These are phyloP conservation scores for Physocephala rufipes DNA, from an alignment of 2,888 invertebrate species.

Conservation along the genomic window DNA sequence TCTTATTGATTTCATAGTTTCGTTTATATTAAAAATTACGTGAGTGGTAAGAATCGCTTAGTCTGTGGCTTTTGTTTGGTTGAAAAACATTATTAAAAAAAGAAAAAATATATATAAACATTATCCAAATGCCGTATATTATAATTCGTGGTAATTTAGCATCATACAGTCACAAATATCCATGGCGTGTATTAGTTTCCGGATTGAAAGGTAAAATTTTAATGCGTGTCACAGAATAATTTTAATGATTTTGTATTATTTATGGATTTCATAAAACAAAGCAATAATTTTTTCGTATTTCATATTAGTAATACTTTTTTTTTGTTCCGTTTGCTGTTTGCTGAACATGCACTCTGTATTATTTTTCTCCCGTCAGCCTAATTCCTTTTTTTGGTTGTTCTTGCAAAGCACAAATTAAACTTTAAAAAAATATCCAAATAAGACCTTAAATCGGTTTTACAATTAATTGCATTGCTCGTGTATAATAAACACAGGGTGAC, in stretches of 20 bases:
- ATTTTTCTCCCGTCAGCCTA: neutral
- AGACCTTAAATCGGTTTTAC: neutral
- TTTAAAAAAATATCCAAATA: neutral
- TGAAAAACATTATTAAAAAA: neutral
- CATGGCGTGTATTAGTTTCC: conserved; percentile 87
- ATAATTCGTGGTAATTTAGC: conserved; percentile 88
- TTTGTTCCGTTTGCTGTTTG: neutral
- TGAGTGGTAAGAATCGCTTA: neutral
- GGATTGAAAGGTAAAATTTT: conserved; percentile 82
- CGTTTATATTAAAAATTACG: neutral
- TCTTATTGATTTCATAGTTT: neutral
- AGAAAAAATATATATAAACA: neutral
- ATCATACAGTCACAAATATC: conserved; percentile 86
- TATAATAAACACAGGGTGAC: neutral
- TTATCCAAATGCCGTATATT: conserved; percentile 82
- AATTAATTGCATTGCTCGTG: too few relatives aligned
- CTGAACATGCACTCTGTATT: neutral
- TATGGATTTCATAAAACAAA: too few relatives aligned
- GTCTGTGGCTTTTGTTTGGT: conserved; percentile 2
- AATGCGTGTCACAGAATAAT: conserved; percentile 4
- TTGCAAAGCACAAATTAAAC: too few relatives aligned
- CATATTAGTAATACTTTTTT: neutral
- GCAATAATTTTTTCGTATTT: too few relatives aligned
- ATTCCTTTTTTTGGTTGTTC: too few relatives aligned
- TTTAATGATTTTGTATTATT: neutral